These are phyloP conservation scores for Drosophila mauritiana DNA, from an alignment of 1,140 invertebrate genomes.

Conservation along the genomic window DNA sequence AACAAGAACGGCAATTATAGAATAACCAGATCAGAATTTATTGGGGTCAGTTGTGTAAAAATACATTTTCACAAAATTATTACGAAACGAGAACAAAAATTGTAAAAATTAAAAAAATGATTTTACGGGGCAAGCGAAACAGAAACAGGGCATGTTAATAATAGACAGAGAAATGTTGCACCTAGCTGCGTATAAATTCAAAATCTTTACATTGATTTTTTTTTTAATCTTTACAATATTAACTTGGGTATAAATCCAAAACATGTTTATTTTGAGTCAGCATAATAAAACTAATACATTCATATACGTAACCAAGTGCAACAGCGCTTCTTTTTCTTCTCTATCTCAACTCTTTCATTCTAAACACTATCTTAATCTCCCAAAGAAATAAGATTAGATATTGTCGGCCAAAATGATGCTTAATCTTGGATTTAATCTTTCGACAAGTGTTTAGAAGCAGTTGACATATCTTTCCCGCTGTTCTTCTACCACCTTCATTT, in stretches of 20 bases:
- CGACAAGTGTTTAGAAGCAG: constrained; percentile 21
- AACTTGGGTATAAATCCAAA: too few relatives aligned
- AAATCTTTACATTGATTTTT: too few relatives aligned
- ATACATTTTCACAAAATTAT: constrained; percentile 21
- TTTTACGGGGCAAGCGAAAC: neutral
- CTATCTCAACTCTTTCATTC: constrained; percentile 3
- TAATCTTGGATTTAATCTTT: constrained; percentile 29
- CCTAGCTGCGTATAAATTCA: too few relatives aligned
- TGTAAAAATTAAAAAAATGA: constrained; percentile 27
- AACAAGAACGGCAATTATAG: constrained; percentile 19
- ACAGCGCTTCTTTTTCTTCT: neutral
- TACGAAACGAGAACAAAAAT: constrained; percentile 6
- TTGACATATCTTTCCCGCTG: constrained; percentile 15
- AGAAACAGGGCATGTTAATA: neutral
- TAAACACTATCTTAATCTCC: constrained; percentile 4
- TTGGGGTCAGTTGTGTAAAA: constrained; percentile 55
- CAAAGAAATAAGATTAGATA: constrained; percentile 15
- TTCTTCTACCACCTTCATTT: constrained; percentile 27
- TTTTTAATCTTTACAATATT: too few relatives aligned
- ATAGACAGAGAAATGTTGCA: neutral
- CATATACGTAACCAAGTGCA: too few relatives aligned
- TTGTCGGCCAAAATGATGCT: neutral
- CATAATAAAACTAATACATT: too few relatives aligned
- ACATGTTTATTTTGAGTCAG: too few relatives aligned
- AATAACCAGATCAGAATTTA: constrained; percentile 34